Evolutionary conservation across 2,888 invertebrate species (phyloP).

Genomic region (Torymus texanus): DNA sequence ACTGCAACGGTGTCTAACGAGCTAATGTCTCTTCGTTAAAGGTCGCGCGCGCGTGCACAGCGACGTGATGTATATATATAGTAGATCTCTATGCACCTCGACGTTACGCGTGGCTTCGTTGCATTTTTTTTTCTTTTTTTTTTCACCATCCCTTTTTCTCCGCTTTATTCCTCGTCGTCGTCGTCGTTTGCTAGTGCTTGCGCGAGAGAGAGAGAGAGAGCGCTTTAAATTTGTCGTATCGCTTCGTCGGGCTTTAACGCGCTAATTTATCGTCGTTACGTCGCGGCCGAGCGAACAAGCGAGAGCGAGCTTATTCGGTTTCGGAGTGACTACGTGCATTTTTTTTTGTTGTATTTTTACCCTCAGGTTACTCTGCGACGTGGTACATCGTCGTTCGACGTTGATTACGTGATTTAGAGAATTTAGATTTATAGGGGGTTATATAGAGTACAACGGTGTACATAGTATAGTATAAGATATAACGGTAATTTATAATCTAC

Average conservation of each 20-base stretch:
- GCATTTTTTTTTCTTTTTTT: no score
- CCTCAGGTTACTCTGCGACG: background rate
- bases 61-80: no score
- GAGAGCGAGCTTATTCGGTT: no score
- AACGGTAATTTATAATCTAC: no score
- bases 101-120: slow-evolving; percentile 33
- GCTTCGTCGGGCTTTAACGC: slow-evolving; percentile 6
- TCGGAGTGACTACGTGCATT: background rate
- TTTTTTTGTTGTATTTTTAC: background rate
- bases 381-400: no score
- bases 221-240: slow-evolving; percentile 33
- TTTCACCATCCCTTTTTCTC: background rate
- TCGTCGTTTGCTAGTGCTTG: no score
- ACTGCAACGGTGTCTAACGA: slow-evolving; percentile 24
- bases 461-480: no score
- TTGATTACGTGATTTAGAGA: no score
- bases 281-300: background rate
- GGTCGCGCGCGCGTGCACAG: slow-evolving; percentile 37
- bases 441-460: no score
- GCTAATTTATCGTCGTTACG: slow-evolving; percentile 6
- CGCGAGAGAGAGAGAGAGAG: slow-evolving; percentile 3
- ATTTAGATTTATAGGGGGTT: no score
- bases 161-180: background rate
- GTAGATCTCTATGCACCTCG: no score
- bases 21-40: slow-evolving; percentile 49